These are phyloP conservation scores for Tinamus guttatus DNA, from an alignment of 2,113 vertebrate genomes.

Conservation along the genomic window DNA sequence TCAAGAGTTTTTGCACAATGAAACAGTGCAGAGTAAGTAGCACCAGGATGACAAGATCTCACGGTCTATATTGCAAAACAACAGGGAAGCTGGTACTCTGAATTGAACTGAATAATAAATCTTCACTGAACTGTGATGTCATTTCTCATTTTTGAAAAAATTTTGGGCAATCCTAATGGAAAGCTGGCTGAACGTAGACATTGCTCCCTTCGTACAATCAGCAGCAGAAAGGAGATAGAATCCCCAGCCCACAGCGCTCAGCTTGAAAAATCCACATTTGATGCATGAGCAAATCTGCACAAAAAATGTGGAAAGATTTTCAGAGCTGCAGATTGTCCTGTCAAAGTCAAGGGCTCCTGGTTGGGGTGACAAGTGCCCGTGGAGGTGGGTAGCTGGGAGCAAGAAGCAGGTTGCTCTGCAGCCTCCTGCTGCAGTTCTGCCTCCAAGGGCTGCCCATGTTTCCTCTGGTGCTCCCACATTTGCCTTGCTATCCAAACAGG, in stretches of 20 bases:
- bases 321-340: neutral
- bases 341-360: neutral
- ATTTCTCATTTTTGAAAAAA: neutral
- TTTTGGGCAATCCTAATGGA: neutral
- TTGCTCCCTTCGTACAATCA: neutral
- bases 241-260: fast-evolving
- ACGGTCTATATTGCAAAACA: neutral
- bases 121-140: neutral
- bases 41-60: neutral
- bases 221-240: neutral
- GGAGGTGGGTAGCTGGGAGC: neutral
- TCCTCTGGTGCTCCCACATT: neutral
- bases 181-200: neutral
- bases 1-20: neutral
- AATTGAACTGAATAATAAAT: neutral
- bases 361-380: neutral
- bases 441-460: neutral
- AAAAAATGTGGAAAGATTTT: neutral
- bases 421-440: neutral
- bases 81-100: neutral
- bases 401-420: neutral
- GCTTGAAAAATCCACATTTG: neutral
- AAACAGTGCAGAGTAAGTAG: neutral
- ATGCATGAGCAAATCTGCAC: neutral
- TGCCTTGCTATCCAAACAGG: neutral